Percentiles rank a stretch among this genome's conserved stretches.
Conservation (phyloP, 2,888 invertebrate species). For the Anarsia innoxiella region DNA sequence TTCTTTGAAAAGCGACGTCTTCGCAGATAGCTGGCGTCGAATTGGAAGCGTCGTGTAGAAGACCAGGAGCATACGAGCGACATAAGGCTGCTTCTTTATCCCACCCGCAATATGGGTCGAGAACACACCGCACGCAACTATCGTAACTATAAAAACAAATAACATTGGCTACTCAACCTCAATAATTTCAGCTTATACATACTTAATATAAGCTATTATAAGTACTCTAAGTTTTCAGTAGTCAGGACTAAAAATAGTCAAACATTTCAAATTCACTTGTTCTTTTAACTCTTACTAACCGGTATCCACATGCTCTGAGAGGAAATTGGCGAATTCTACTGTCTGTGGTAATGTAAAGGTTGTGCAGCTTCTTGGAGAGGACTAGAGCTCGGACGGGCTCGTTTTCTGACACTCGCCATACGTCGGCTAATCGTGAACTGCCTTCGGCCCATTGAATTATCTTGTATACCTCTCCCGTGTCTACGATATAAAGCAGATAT, state of each 20-base stretch:
- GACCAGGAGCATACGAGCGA: constrained; percentile 71
- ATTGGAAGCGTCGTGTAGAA: constrained; percentile 77
- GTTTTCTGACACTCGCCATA: constrained; percentile 74
- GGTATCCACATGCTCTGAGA: constrained; percentile 63
- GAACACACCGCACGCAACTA: constrained; percentile 77
- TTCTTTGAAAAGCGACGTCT: constrained; percentile 71
- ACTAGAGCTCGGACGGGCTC: constrained; percentile 76
- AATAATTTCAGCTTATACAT: too few relatives aligned
- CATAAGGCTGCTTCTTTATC: constrained; percentile 76
- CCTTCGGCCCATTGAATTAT: constrained; percentile 78
- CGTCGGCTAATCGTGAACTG: constrained; percentile 72
- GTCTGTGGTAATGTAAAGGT: constrained; percentile 77
- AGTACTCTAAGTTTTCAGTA: too few relatives aligned
- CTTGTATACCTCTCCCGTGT: constrained; percentile 77
- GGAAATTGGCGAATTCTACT: constrained; percentile 72
- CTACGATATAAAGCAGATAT: too few relatives aligned
- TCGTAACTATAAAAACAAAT: constrained; percentile 74
- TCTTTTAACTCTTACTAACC: constrained; percentile 35
- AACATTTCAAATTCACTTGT: too few relatives aligned
- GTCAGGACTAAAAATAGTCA: too few relatives aligned
- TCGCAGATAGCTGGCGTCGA: constrained; percentile 76
- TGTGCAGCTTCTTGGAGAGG: constrained; percentile 70
- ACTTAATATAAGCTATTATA: too few relatives aligned
- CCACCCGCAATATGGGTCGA: constrained; percentile 83
- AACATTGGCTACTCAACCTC: too few relatives aligned